Evolutionary conservation across 2,888 invertebrate species (phyloP).

Genomic region (Protula sp.): DNA sequence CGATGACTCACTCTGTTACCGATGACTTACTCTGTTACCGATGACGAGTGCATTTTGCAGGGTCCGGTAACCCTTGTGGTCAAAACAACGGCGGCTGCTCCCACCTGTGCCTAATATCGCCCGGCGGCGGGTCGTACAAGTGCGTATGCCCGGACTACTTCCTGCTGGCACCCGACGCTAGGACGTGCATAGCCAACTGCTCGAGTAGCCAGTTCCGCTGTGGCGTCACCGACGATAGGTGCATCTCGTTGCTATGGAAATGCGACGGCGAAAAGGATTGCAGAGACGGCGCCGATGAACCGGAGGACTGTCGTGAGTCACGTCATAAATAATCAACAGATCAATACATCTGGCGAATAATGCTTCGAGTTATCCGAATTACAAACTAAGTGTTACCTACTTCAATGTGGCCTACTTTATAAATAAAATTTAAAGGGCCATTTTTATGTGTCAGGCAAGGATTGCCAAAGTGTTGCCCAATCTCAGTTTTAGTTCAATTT

Average conservation of each 20-base stretch:
- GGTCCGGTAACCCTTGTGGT: constrained; percentile 91
- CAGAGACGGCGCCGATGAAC: constrained; percentile 46
- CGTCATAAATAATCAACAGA: too few species aligned
- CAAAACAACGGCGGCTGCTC: constrained; percentile 91
- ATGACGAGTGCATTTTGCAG: too few species aligned
- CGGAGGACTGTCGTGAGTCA: constrained; percentile 46
- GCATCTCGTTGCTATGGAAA: constrained; percentile 44
- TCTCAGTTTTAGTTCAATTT: too few species aligned
- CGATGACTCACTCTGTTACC: too few species aligned
- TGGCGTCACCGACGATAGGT: constrained; percentile 33
- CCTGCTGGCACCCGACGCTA: constrained; percentile 66
- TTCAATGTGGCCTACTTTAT: too few species aligned
- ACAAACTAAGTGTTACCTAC: too few species aligned
- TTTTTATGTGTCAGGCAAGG: too few species aligned
- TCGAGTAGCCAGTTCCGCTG: constrained; percentile 59
- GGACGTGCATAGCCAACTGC: constrained; percentile 91
- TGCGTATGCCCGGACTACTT: constrained; percentile 97
- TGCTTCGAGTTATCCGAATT: too few species aligned
- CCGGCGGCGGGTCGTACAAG: constrained; percentile 64
- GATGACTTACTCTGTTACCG: too few species aligned
- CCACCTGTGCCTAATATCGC: constrained; percentile 87
- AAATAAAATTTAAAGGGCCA: too few species aligned
- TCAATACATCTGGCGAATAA: too few species aligned
- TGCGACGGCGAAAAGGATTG: constrained; percentile 51
- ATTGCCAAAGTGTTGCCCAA: too few species aligned